Evolutionary conservation across 2,888 invertebrate genomes (phyloP), one percentile per base, ranked within the genome.

Genomic region (Sarcophaga caerulescens): DNA sequence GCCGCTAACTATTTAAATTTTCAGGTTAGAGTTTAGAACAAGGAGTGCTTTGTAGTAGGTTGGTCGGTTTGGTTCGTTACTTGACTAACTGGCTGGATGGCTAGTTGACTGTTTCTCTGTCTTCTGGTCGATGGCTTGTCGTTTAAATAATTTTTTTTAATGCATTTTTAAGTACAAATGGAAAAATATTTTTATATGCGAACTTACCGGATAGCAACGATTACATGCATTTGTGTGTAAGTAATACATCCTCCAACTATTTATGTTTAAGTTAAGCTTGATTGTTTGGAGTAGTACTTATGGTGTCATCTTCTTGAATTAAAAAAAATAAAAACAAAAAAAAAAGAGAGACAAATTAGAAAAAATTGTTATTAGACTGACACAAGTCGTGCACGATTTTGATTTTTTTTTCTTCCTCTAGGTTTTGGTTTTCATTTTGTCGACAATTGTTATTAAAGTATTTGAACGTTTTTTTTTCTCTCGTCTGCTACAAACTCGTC

Each of bases 301-400:
- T 81, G 74, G 84, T 87, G 87, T 87, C 87, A 80, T 83, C 83
- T 83, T 87, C 70, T 82, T 57, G 62, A 80, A 75, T 68, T 3
- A 52, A 12, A 52, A 52, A 14, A 52, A 73, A 76, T 74, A 62
- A 69, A 52, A 12, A 52, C 14, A 14, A 52, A 73, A 76, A 78
- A 62, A 69, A 60, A 14, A 35, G 23, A 5, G 19, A 14, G 14
- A 62, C 68, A 57, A 57, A 66, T 35, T 60, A 44, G 68, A 52
- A 25, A 68, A 84, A 77, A 84, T 78, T 83, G 83, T 83, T 85
- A 85, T 83, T 83, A 81, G 80, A 80, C 87, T 87, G 87, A 85
- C 87, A 87, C 87, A 87, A 87, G 87, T 87, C 87, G 87, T 87
- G 87, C 87, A 87, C 85, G 85, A 84, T 81, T 76, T 82, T 70